Conservation (phyloP, 2,797 vertebrate species). For the Rachycentron canadum region DNA sequence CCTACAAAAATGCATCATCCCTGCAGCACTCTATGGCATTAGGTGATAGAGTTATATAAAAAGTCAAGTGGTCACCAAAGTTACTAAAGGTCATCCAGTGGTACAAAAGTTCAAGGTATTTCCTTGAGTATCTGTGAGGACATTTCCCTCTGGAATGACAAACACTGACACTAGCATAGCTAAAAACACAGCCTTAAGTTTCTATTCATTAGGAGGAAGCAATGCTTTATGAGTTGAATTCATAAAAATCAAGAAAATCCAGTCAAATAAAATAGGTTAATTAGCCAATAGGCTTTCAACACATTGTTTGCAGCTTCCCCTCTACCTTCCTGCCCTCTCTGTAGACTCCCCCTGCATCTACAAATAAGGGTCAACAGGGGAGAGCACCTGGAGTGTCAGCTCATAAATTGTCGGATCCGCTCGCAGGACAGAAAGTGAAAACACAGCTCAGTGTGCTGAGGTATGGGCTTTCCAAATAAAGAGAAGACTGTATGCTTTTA, state of each 20-base stretch:
- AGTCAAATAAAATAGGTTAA: slow-evolving; percentile 10
- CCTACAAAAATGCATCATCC: too few species aligned
- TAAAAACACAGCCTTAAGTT: background rate
- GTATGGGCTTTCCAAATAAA: slow-evolving; percentile 74
- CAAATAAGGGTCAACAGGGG: slow-evolving; percentile 71
- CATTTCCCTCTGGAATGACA: too few species aligned
- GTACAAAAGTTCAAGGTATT: background rate
- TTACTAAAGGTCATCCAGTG: background rate
- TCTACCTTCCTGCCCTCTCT: slow-evolving; percentile 3
- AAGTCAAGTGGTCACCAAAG: background rate
- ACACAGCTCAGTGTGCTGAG: slow-evolving; percentile 56
- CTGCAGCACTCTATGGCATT: too few species aligned
- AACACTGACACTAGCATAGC: background rate
- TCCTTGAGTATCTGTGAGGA: too few species aligned
- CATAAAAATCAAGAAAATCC: background rate
- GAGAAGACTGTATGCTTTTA: slow-evolving; percentile 73
- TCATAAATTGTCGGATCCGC: slow-evolving; percentile 67
- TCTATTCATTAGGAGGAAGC: background rate
- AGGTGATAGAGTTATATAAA: background rate
- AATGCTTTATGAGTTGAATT: background rate
- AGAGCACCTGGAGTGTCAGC: slow-evolving; percentile 68
- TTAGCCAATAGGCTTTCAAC: slow-evolving; percentile 25
- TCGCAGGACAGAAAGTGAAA: slow-evolving; percentile 65
- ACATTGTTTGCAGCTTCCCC: slow-evolving; percentile 27
- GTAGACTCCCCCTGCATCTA: slow-evolving; percentile 56